Conservation (phyloP, 1,140 invertebrate species). For the Gryon sp. region DNA sequence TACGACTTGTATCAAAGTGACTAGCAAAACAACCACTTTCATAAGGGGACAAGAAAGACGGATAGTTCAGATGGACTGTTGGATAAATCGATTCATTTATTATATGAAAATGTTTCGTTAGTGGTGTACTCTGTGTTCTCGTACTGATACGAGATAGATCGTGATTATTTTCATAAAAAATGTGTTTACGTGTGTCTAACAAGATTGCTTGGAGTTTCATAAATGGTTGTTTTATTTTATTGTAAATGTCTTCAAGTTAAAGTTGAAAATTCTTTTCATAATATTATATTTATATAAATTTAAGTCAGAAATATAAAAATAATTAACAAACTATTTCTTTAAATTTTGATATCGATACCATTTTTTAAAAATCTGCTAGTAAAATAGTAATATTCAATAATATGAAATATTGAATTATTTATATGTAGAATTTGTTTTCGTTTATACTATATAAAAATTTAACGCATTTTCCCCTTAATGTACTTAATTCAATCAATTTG, state of each 20-base stretch:
- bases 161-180: conserved; percentile 28
- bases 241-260: conserved; percentile 32
- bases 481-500: no score
- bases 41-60: conserved; percentile 12
- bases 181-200: conserved; percentile 19
- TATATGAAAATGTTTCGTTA: conserved; percentile 21
- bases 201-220: conserved; percentile 38
- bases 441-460: no score
- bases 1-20: conserved; percentile 4
- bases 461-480: no score
- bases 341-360: no score
- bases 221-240: conserved; percentile 36
- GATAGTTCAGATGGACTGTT: conserved; percentile 32
- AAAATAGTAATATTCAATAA: no score
- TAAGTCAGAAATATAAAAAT: no score
- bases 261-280: no score
- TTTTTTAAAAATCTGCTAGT: no score
- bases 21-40: conserved; percentile 3
- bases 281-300: no score
- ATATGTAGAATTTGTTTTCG: no score
- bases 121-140: conserved; percentile 10
- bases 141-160: conserved; percentile 18
- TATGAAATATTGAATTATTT: no score
- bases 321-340: no score
- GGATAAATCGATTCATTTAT: conserved; percentile 58